Conservation (phyloP, 2,888 invertebrate species). For the Rosalia funebris region DNA sequence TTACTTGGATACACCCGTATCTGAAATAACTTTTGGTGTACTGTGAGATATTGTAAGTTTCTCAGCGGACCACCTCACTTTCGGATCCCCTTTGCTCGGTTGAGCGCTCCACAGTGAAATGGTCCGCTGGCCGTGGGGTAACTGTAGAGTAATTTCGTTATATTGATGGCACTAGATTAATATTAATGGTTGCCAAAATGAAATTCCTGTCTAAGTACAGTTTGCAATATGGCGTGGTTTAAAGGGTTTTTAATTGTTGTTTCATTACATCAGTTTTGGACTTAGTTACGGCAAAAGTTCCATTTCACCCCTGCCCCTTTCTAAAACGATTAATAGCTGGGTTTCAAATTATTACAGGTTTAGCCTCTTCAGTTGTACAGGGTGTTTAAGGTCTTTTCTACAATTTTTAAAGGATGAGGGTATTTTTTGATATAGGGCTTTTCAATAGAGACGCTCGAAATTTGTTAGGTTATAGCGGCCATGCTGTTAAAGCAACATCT, state of each 20-base stretch:
- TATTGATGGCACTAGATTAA: constrained; percentile 63
- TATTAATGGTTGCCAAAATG: constrained; percentile 63
- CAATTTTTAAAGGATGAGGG: too few species aligned
- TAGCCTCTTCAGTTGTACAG: neutral
- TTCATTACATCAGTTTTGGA: constrained; percentile 42
- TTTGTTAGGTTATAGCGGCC: too few species aligned
- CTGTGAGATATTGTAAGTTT: constrained; percentile 44
- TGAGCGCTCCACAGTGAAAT: neutral
- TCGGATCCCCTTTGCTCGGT: too few species aligned
- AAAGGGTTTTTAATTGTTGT: constrained; percentile 58
- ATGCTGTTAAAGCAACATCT: too few species aligned
- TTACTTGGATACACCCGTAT: too few species aligned
- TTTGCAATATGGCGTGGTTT: constrained; percentile 54
- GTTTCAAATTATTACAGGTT: constrained; percentile 4
- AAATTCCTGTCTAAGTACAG: constrained; percentile 60
- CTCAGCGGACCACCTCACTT: constrained; percentile 7
- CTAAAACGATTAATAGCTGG: constrained; percentile 15
- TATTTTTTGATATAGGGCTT: too few species aligned
- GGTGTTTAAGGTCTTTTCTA: too few species aligned
- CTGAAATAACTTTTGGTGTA: constrained; percentile 51
- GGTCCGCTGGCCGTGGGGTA: constrained; percentile 37
- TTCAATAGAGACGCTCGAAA: too few species aligned
- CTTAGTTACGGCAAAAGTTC: constrained; percentile 26
- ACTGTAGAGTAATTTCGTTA: constrained; percentile 59
- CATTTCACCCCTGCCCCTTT: constrained; percentile 23